Base-by-base conservation (phyloP, 2,888 invertebrate species). In the Atethmia centrago region DNA sequence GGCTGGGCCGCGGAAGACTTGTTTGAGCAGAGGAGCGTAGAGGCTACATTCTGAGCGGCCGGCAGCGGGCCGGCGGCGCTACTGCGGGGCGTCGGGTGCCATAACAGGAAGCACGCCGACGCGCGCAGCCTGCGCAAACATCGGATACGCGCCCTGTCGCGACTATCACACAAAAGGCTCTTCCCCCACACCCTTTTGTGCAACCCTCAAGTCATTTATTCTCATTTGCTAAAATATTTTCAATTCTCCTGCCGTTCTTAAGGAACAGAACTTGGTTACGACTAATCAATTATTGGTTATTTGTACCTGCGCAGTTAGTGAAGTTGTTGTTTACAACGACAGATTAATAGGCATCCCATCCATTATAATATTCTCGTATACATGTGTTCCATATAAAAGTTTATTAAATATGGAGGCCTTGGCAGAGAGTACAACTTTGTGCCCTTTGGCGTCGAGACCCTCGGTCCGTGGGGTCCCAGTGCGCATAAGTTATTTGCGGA, bases 1-100 rank as follows among this genome's bases (percentile, higher is more conserved):
- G 93, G 93, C 87, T 84, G 63, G 51, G 85, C 93, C 93, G 92
- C 94, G 95, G 95, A 95, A 95, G 95, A 95, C 95, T 89, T 77
- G 88, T 87, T 85, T 88, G 83, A 84, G 89, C 88, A 88, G 88
- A 88, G 91, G 90, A 90, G 91, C 88, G 89, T 87, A 86, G 85
- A 90, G 80, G 92, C 92, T 93, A 95, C 95, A 95, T 94, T 82
- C 88, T 90, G 91, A 91, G 94, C 94, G 94, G 95, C 95, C 94
- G 95, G 94, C 93, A 90, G 84, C 94, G 95, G 93, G 91, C 95
- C 94, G 93, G 94, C 94, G 95, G 92, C 95, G 93, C 95, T 93
- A 95, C 95, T 95, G 95, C 86, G 84, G 88, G 78, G 62, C 77
- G 75, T 63, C 62, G 93, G 93, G 93, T 92, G 94, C 91, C 94